Evolutionary conservation across 2,888 invertebrate genomes (phyloP), one percentile per base, ranked within the genome.

Genomic region (Ormyrus nitidulus): DNA sequence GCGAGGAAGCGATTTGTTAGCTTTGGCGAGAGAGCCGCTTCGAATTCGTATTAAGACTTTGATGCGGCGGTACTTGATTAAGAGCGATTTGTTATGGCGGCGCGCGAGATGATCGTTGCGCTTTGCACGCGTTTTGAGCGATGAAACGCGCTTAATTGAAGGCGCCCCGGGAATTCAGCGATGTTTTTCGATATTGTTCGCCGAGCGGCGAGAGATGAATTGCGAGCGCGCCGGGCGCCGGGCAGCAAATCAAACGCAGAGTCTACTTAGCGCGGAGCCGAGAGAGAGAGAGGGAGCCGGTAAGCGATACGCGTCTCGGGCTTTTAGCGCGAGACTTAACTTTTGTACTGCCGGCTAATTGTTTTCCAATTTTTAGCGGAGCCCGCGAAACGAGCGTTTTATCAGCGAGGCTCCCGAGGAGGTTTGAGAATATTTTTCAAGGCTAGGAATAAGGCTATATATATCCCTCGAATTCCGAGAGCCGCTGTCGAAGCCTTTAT

Each of bases 31-130:
- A 34, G 34, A 34, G 34, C 10, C 53, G 73, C 59, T 53, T 54
- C 34, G 69, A 59, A 72, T 72, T 66, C 58, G 72, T 74, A 79
- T 79, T 68, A 79, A 79, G 73, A 69, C 73, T 73, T 79, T 79
- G 73, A 74, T 44, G 62, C 58, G 54, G 64, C 48, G 44, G 73
- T 74, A 79, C 74, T 79, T 79, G 73, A 79, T 79, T 56, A 74
- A 69, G 69, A 79, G 68, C 68, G 73, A 79, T 79, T 79, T 73
- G 68, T 73, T 72, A 72, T 19, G 61, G 44, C 13, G 70, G 44
- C n/a, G 49, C 64, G 54, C 77, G 64, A 54, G 54, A 58, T 19
- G 51, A 77, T 77, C 34, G 49, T 13, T 56, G 59, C 13, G 53
- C 51, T 1, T 13, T 51, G 13, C 19, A 49, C 44, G 64, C 62